Conservation (phyloP, 2,797 vertebrate genomes). For the Erpetoichthys calabaricus region DNA sequence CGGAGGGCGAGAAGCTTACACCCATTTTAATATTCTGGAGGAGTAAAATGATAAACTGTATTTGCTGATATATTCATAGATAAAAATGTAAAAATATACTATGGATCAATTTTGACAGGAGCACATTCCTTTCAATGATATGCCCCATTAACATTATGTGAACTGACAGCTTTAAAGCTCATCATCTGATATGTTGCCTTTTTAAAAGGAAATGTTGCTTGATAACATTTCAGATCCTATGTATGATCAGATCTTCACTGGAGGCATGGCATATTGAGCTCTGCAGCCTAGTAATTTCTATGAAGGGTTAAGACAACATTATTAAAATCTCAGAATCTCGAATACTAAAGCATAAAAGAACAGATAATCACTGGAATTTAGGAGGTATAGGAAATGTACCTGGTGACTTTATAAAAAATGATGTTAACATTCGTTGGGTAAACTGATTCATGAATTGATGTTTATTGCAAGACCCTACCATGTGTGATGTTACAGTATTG, state of each 20-base stretch:
- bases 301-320: not conserved
- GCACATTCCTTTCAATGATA: conserved; percentile 1
- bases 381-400: no score
- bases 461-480: no score
- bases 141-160: not conserved
- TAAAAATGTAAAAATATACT: not conserved
- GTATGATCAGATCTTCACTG: not conserved
- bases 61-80: not conserved
- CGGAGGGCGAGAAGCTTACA: not conserved
- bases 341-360: no score
- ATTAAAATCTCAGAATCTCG: not conserved
- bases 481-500: no score
- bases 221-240: not conserved
- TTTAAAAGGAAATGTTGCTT: not conserved
- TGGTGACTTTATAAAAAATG: no score
- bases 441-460: no score
- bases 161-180: not conserved
- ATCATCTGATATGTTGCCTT: not conserved
- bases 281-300: not conserved
- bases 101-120: not conserved
- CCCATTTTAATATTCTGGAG: not conserved
- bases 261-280: not conserved
- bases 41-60: not conserved
- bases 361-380: not conserved
- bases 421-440: no score